Percentiles rank a stretch among this genome's conserved stretches.
Conservation (phyloP, 2,113 vertebrate genomes). For the Aspiorhynchus laticeps region DNA sequence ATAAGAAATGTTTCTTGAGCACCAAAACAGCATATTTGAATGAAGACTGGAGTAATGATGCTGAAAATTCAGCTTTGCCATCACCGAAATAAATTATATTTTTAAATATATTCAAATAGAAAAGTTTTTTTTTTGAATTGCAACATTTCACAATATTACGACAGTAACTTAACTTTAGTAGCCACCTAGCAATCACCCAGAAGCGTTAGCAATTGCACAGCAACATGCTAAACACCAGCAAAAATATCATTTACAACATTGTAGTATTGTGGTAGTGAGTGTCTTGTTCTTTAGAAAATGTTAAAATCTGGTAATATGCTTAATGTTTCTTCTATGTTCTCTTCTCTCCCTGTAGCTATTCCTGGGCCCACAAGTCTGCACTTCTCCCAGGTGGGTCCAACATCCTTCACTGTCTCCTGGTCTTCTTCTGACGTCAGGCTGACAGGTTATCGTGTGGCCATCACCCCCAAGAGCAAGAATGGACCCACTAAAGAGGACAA, state of each 20-base stretch:
- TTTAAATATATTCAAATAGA: background rate
- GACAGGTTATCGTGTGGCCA: slow-evolving; percentile 89
- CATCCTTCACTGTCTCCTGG: slow-evolving; percentile 86
- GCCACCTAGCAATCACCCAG: background rate
- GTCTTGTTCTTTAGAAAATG: background rate
- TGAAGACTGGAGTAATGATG: background rate
- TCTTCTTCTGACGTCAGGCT: slow-evolving; percentile 79
- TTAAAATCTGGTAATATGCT: background rate
- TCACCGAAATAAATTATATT: background rate
- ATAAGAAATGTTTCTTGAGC: background rate
- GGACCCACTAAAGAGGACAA: slow-evolving; percentile 93
- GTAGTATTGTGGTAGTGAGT: background rate
- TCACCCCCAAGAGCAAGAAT: slow-evolving; percentile 91
- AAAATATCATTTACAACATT: background rate
- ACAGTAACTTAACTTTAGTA: too few species aligned
- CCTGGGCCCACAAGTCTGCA: slow-evolving; percentile 87
- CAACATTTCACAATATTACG: background rate
- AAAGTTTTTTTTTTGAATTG: background rate
- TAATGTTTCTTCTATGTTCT: background rate
- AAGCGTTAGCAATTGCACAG: background rate
- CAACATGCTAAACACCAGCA: background rate
- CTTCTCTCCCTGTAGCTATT: slow-evolving; percentile 76
- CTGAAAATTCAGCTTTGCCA: background rate
- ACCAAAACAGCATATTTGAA: background rate
- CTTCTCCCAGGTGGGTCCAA: slow-evolving; percentile 87